Conservation (phyloP, 2,797 vertebrate genomes). For the Gadopsis bispinosus region DNA sequence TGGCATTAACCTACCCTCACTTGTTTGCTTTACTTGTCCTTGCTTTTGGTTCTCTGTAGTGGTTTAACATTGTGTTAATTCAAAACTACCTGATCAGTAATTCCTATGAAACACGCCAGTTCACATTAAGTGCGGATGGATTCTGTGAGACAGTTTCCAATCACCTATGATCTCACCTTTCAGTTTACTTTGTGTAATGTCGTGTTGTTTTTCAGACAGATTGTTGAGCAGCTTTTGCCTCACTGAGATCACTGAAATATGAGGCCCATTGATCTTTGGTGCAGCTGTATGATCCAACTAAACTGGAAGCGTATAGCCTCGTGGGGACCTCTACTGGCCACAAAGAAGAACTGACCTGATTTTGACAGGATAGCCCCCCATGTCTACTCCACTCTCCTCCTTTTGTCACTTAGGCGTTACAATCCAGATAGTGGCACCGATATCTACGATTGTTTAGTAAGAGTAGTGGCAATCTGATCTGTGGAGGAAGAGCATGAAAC, state of each 20-base stretch:
- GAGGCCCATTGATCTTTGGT: constrained; percentile 75
- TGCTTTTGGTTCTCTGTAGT: constrained; percentile 68
- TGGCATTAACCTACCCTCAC: constrained; percentile 64
- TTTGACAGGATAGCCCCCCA: background rate
- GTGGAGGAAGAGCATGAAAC: constrained; percentile 20
- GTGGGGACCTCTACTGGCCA: constrained; percentile 78
- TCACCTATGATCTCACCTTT: constrained; percentile 25
- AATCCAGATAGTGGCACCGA: constrained; percentile 19
- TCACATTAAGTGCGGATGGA: constrained; percentile 51
- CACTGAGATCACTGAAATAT: constrained; percentile 38
- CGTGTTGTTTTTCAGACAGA: constrained; percentile 14
- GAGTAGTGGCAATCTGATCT: constrained; percentile 34
- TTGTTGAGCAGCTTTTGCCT: constrained; percentile 39
- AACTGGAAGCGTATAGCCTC: constrained; percentile 60
- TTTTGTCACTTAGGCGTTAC: constrained; percentile 20
- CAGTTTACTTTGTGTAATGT: constrained; percentile 6
- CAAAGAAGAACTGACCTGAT: constrained; percentile 42
- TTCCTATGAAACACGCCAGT: constrained; percentile 55
- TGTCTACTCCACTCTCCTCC: background rate
- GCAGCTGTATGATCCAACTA: constrained; percentile 60
- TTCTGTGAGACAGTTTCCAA: constrained; percentile 31
- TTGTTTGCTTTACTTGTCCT: constrained; percentile 41
- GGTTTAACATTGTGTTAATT: constrained; percentile 80
- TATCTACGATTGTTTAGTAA: constrained; percentile 19
- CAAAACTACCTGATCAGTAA: constrained; percentile 70